Evolutionary conservation across 1,140 invertebrate genomes (phyloP).

Genomic region (Leptinotarsa undecemlineata): DNA sequence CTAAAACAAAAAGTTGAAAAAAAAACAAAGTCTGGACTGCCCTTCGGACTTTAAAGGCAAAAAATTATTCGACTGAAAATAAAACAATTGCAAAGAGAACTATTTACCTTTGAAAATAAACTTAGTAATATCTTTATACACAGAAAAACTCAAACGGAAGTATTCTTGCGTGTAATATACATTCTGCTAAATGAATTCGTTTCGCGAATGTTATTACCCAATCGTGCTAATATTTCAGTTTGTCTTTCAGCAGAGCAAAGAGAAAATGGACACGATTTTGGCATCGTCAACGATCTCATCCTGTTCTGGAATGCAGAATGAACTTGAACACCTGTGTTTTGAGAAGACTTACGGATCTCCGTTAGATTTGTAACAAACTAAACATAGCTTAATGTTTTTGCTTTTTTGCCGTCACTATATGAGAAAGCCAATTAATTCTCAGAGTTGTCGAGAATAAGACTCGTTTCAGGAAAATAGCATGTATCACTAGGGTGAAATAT

Average conservation of each 20-base stretch:
- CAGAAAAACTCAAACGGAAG: too few species aligned
- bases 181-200: too few species aligned
- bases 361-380: constrained; percentile 8
- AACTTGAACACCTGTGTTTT: constrained; percentile 6
- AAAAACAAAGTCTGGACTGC: too few species aligned
- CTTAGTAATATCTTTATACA: too few species aligned
- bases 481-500: too few species aligned
- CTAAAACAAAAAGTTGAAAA: too few species aligned
- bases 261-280: background rate
- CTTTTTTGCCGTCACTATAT: background rate
- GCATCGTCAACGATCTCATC: background rate
- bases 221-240: background rate
- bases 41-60: too few species aligned
- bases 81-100: too few species aligned
- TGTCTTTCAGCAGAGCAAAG: background rate
- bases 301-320: constrained; percentile 2
- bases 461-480: too few species aligned
- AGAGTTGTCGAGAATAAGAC: background rate
- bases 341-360: background rate
- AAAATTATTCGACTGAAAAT: too few species aligned
- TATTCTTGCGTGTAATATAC: too few species aligned
- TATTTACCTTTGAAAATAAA: too few species aligned
- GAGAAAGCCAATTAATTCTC: background rate
- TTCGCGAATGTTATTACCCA: background rate
- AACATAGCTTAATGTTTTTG: background rate